Evolutionary conservation across 2,797 vertebrate genomes (phyloP).

Genomic region (Cossypha polioptera): DNA sequence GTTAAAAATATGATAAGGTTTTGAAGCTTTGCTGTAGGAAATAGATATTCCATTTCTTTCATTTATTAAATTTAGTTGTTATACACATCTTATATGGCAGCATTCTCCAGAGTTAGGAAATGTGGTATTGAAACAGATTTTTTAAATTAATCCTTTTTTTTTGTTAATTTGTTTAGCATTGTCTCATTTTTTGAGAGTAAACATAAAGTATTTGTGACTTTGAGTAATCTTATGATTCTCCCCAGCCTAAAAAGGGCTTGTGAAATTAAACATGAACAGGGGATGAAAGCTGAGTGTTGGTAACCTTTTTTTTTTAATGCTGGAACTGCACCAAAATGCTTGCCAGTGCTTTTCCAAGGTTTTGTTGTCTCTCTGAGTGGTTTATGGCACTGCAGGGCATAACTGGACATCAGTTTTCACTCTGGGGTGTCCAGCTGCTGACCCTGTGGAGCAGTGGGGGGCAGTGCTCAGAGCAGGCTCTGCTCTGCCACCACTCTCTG

Average conservation of each 20-base stretch:
- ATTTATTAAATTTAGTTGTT: not conserved
- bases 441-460: not conserved
- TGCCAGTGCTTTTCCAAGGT: not conserved
- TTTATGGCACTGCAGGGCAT: not conserved
- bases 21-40: not conserved
- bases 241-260: not conserved
- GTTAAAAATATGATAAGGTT: not conserved
- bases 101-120: fast-evolving
- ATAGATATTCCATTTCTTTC: not conserved
- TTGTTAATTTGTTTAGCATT: not conserved
- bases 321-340: not conserved
- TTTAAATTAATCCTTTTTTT: not conserved
- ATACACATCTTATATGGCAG: not conserved
- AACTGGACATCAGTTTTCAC: not conserved
- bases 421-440: not conserved
- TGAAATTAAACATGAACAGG: not conserved
- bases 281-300: not conserved
- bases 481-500: not conserved
- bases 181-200: not conserved
- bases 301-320: not conserved
- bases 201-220: not conserved
- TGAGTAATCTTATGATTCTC: not conserved
- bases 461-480: not conserved
- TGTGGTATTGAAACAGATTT: not conserved
- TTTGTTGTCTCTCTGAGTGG: not conserved